Conservation (phyloP, 2,888 invertebrate genomes). For the Lordiphosa fenestrarum region DNA sequence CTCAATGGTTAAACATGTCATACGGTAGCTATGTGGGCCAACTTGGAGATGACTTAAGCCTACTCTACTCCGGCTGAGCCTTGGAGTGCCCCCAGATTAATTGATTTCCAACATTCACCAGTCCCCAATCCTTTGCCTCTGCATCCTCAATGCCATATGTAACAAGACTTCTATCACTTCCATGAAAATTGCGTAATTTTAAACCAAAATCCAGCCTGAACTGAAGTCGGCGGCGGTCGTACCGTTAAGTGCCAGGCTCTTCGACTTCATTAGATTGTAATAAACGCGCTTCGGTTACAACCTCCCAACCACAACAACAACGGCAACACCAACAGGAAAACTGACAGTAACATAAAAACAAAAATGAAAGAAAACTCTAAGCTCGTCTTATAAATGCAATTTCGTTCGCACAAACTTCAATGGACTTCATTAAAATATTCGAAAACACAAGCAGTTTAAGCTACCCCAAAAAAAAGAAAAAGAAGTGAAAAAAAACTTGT, state of each 20-base stretch:
- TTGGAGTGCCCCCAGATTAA: too few relatives aligned
- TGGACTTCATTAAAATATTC: slow-evolving; percentile 75
- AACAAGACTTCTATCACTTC: slow-evolving; percentile 8
- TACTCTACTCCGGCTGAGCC: too few relatives aligned
- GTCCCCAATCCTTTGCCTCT: background rate
- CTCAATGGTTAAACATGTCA: background rate
- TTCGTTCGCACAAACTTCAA: slow-evolving; percentile 73
- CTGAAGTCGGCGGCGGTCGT: slow-evolving; percentile 18
- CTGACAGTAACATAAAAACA: slow-evolving; percentile 68
- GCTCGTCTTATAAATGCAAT: slow-evolving; percentile 72
- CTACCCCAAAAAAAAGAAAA: slow-evolving; percentile 26
- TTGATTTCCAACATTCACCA: too few relatives aligned
- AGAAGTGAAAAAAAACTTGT: slow-evolving; percentile 20
- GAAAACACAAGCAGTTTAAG: slow-evolving; percentile 70
- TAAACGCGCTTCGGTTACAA: slow-evolving; percentile 68
- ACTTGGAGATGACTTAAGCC: too few relatives aligned
- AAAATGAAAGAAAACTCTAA: slow-evolving; percentile 47
- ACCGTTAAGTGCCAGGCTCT: slow-evolving; percentile 72
- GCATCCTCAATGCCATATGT: slow-evolving; percentile 12
- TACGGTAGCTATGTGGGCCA: slow-evolving; percentile 10
- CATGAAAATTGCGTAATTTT: background rate
- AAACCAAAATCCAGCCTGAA: slow-evolving; percentile 26
- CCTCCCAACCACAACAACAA: slow-evolving; percentile 41
- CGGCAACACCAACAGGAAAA: slow-evolving; percentile 19
- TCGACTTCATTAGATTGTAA: slow-evolving; percentile 75